These are phyloP conservation scores for Perithous albicinctus DNA, from an alignment of 2,888 invertebrate species.

Conservation along the genomic window DNA sequence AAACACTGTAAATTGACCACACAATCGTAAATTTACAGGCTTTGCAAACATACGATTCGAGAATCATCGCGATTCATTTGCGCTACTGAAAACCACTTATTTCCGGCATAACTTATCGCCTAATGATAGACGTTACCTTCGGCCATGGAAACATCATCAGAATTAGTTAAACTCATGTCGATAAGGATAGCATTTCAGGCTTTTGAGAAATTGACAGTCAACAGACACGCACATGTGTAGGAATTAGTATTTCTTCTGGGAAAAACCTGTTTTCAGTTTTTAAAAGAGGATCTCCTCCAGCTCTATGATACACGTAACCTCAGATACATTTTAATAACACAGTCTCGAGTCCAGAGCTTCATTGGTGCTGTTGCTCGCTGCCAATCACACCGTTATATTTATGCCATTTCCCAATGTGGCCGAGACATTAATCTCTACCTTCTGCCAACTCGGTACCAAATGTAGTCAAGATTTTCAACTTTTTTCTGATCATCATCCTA, in stretches of 20 bases:
- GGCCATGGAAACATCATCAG: background rate
- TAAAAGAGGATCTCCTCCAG: background rate
- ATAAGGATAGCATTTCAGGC: slow-evolving; percentile 1
- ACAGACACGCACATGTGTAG: background rate
- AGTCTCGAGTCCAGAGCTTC: background rate
- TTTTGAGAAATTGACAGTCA: slow-evolving; percentile 6
- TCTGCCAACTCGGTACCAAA: slow-evolving; percentile 11
- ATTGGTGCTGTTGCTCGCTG: slow-evolving; percentile 26
- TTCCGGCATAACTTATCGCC: slow-evolving; percentile 31
- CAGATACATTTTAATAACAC: slow-evolving; percentile 30
- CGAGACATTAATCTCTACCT: slow-evolving; percentile 43
- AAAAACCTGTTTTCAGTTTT: slow-evolving; percentile 40
- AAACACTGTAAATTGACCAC: slow-evolving; percentile 42
- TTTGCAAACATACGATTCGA: background rate
- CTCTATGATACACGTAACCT: background rate
- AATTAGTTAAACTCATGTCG: background rate
- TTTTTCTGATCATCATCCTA: slow-evolving; percentile 24
- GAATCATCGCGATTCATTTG: background rate
- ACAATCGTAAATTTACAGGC: slow-evolving; percentile 27
- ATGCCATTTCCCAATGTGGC: slow-evolving; percentile 58
- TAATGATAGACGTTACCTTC: background rate
- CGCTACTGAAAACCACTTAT: background rate
- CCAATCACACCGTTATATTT: slow-evolving; percentile 28
- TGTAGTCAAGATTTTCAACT: slow-evolving; percentile 11
- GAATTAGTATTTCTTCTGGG: background rate